These are phyloP conservation scores for Ariopsis seemanni DNA, from an alignment of 2,113 vertebrate species.

Conservation along the genomic window DNA sequence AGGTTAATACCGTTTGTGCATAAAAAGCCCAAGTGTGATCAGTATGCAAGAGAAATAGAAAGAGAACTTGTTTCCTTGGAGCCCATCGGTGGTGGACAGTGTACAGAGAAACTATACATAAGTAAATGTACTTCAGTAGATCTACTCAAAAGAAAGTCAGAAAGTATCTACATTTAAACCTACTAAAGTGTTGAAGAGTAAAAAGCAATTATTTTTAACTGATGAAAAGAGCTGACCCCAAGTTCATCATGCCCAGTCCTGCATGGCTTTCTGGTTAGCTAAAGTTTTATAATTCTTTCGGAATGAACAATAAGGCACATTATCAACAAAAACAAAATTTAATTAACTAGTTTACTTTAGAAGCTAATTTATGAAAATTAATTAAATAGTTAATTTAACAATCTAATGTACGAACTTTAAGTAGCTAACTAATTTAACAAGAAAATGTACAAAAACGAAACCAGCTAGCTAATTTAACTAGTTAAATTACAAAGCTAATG, in stretches of 20 bases:
- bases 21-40: conserved; percentile 25
- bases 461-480: too few species aligned
- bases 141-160: not conserved
- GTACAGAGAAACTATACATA: not conserved
- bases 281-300: not conserved
- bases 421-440: too few species aligned
- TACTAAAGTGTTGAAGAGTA: not conserved
- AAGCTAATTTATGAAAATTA: too few species aligned
- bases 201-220: not conserved
- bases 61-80: not conserved
- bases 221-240: not conserved
- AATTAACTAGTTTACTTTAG: too few species aligned
- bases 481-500: too few species aligned
- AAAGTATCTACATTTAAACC: not conserved
- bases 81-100: too few species aligned
- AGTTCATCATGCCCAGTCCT: not conserved
- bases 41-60: not conserved
- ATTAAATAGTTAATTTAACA: not conserved
- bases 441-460: too few species aligned
- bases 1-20: not conserved
- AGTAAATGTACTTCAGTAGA: not conserved
- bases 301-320: not conserved
- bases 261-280: not conserved
- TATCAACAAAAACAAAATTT: not conserved
- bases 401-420: not conserved